phyloP scores from a whole-genome alignment of 2,113 vertebrate genomes.

The Pteropus alecto region DNA sequence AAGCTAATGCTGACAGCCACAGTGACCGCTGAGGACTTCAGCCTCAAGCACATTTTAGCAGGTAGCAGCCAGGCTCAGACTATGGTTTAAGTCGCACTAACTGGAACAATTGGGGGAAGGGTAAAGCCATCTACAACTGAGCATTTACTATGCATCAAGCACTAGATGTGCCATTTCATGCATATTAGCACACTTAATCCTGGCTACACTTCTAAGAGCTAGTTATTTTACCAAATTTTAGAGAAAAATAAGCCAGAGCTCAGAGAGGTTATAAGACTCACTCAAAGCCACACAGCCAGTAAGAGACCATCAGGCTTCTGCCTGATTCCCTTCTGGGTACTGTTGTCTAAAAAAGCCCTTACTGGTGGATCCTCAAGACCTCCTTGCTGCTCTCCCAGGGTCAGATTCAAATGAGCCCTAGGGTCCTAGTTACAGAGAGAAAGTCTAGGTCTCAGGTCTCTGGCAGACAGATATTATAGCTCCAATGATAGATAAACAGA shows the following conservation, averaged over 20 bases:
- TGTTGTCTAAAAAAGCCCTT: not conserved
- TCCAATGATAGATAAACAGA: not conserved
- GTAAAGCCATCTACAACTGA: not conserved
- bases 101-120: not conserved
- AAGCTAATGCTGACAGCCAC: not conserved
- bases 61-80: not conserved
- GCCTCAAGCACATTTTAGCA: not conserved
- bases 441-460: not conserved
- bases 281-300: not conserved
- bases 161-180: not conserved
- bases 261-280: not conserved
- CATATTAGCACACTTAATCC: not conserved
- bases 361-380: not conserved
- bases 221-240: not conserved
- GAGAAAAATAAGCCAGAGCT: not conserved
- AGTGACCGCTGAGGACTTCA: not conserved
- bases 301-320: not conserved
- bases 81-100: not conserved
- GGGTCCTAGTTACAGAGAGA: not conserved
- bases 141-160: not conserved
- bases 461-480: not conserved
- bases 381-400: not conserved
- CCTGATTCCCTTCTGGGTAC: not conserved
- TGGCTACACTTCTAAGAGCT: not conserved
- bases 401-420: not conserved